Base-by-base conservation (phyloP, 2,888 invertebrate species). In the Epicampocera succincta region DNA sequence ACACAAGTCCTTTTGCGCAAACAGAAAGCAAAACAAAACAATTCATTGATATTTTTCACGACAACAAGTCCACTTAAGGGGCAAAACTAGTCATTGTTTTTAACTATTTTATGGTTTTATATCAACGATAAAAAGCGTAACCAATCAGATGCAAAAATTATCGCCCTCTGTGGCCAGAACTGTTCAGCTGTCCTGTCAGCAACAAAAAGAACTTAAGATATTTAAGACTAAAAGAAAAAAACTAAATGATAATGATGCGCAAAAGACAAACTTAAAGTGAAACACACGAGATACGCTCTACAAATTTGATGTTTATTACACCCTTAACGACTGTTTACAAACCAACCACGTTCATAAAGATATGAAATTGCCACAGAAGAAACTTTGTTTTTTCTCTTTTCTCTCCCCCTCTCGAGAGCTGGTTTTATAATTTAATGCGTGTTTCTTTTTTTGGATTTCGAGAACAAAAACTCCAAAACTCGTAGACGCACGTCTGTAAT, bases 221-320 rank as follows among this genome's bases (percentile, higher is more conserved):
- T 40, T 8, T 8, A 58, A 72, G 38, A 60, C 38, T 42, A 76
- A 54, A 72, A 66, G 52, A 29, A n/a, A 52, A 61, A 6, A 72
- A 17, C 12, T 38, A 19, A 21, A 58, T 54, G 44, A 56, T n/a
- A 33, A 52, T 40, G 52, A 63, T n/a, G 42, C 52, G 15, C 13
- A 33, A 3, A 42, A 72, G 11, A 48, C 50, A 42, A 42, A 29
- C 17, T 9, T 17, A 12, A 11, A 33, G 46, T 21, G 8, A 0
- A 60, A 52, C 50, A 58, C 72, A 71, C 33, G 79, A 48, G 56
- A 76, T 46, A 66, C 33, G 56, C 72, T 56, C 71, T 77, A 87
- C 87, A 89, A 88, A 87, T 88, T 89, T 88, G 86, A 89, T 89
- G 87, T 87, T 89, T 89, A 89, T 88, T 88, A 88, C 88, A 87